Evolutionary conservation across 2,113 vertebrate genomes (phyloP).

Genomic region (Seriola rivoliana): DNA sequence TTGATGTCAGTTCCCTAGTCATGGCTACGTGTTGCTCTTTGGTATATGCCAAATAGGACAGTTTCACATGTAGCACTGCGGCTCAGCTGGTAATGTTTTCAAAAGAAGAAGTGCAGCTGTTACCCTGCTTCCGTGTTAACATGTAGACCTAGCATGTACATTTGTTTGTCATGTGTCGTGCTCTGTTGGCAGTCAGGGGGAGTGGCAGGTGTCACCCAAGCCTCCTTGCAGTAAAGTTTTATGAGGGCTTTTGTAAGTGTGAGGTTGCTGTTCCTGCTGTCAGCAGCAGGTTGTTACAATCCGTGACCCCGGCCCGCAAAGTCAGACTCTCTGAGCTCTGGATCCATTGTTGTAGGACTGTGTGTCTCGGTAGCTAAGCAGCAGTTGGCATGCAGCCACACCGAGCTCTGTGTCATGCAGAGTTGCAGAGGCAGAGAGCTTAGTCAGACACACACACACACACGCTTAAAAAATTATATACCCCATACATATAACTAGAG

Average conservation of each 20-base stretch:
- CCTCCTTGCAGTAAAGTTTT: conserved; percentile 52
- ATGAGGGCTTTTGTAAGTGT: conserved; percentile 54
- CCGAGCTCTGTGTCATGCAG: conserved; percentile 60
- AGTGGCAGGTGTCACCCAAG: conserved; percentile 64
- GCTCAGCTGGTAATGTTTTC: conserved; percentile 8
- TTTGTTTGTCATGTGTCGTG: conserved; percentile 54
- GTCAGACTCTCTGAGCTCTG: conserved; percentile 48
- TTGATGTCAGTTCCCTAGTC: background rate
- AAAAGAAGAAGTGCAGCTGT: conserved; percentile 53
- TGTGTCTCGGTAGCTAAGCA: conserved; percentile 79
- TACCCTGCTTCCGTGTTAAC: conserved; percentile 13
- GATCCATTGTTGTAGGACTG: conserved; percentile 72
- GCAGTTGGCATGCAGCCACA: conserved; percentile 72
- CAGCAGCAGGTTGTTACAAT: conserved; percentile 52
- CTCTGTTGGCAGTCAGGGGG: conserved; percentile 24
- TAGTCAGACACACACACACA: conserved; percentile 49
- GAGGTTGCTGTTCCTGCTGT: conserved; percentile 56
- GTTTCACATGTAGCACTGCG: conserved; percentile 18
- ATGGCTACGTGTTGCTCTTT: background rate
- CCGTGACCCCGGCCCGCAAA: conserved; percentile 45
- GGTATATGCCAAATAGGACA: conserved; percentile 29
- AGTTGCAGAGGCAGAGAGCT: conserved; percentile 45
- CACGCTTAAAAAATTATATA: conserved; percentile 39
- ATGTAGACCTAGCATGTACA: background rate
- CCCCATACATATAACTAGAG: conserved; percentile 10